Base-by-base conservation (phyloP, 2,888 invertebrate species). In the Euproctis similis region DNA sequence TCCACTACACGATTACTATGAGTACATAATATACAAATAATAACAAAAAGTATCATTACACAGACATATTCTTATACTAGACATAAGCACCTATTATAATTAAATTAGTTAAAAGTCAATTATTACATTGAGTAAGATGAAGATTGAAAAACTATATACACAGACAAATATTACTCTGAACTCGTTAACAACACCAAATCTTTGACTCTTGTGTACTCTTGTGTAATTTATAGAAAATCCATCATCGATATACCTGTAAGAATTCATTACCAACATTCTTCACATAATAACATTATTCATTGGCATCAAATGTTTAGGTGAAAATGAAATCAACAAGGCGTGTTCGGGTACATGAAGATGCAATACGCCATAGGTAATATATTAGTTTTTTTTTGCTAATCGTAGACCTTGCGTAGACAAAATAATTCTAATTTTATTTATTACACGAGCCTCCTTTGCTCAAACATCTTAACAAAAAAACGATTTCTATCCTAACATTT, bases 241-340 rank as follows among this genome's bases (percentile, higher is more conserved):
- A n/a, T n/a, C n/a, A n/a, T n/a, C n/a, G n/a, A 42, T 28, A 25
- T 11, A 26, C 19, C 21, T 27, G 26, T 26, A 8, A 36, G 31
- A 42, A 35, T 30, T 36, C 36, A 33, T 8, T 28, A 27, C 26
- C 21, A 35, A 31, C 37, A 31, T 41, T 37, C 34, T 37, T 31
- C 29, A 30, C 30, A 31, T 40, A 48, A 36, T 33, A 42, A 36
- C 36, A 41, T 48, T 70, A 71, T 60, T 72, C 47, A 70, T 81
- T 81, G 78, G 74, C 76, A 75, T 78, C 67, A 71, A 71, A 82
- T 82, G 78, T 81, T 81, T 68, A 82, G 82, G 82, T 82, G 78
- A 81, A 70, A 81, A 82, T 82, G 82, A 81, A 82, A 81, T 70
- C 82, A 59, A 63, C 80, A 71, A 78, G 82, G 82, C 82, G 82